These are phyloP conservation scores for Pseudobourletiella spinata DNA, from an alignment of 1,140 invertebrate species.

Conservation along the genomic window DNA sequence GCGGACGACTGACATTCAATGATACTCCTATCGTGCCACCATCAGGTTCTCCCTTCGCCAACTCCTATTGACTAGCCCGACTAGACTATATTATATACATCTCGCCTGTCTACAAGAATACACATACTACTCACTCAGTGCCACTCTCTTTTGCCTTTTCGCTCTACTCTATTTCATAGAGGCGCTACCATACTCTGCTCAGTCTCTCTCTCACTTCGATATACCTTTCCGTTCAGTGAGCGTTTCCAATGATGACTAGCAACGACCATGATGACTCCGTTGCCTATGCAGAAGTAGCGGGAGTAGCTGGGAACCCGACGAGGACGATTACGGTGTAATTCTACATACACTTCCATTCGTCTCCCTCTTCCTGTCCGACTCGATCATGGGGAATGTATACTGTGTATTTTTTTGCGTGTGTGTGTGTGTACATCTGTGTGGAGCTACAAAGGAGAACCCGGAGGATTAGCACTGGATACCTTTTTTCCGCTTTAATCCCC, in stretches of 20 bases:
- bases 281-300: neutral
- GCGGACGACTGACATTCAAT: neutral
- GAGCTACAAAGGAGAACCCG: neutral
- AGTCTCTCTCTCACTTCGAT: no score
- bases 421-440: neutral
- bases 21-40: neutral
- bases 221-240: neutral
- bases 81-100: no score
- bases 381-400: neutral
- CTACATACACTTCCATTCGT: neutral
- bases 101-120: no score
- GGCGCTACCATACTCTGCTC: no score
- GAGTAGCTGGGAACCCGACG: neutral
- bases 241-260: neutral
- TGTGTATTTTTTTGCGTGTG: neutral
- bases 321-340: neutral
- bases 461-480: no score
- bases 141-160: no score
- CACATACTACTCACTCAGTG: no score
- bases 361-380: neutral
- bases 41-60: neutral
- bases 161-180: no score
- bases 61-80: neutral
- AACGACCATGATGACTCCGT: neutral
- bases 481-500: no score